Base-by-base conservation (phyloP, 2,888 invertebrate species). In the Calameuta filiformis region DNA sequence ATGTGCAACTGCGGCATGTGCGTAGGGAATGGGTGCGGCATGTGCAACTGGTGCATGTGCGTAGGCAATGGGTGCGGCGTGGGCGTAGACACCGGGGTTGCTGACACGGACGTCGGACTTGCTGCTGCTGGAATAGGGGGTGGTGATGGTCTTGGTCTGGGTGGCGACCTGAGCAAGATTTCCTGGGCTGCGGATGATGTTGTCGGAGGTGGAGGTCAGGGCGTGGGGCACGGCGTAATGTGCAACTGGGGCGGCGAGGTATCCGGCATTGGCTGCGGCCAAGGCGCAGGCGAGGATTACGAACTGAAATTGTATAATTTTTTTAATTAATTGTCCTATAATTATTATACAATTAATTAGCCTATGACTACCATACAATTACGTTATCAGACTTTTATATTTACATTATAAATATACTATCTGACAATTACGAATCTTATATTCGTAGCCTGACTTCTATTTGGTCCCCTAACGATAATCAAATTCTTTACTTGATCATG, bases 161-260 rank as follows among this genome's bases (percentile, higher is more conserved):
- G 88, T 88, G 81, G 89, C 40, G 56, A 77, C 68, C 81, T 87
- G 87, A 77, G 88, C 88, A 77, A 89, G 79, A 85, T 88, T 88
- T 69, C 88, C 89, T 80, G 85, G 86, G 80, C 86, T 86, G 81
- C 89, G 85, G 80, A 88, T 83, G 86, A 85, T 86, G 86, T 88
- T 88, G 83, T 87, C 83, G 69, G 84, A 85, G 78, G 83, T 84
- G 78, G 87, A 86, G 92, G 93, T 86, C 75, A 89, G 83, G 82
- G 89, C 88, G 80, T 88, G 83, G 73, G 87, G 78, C 35, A 82
- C 75, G 11, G 85, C 83, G 56, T 87, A 87, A 15, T 81, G 79
- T 9, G 85, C 84, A 15, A 84, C 79, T 30, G 89, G 84, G 35
- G 83, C 83, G 30, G 84, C 82, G 68, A 89, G 75, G 78, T 79